phyloP scores from a whole-genome alignment of 2,888 invertebrate genomes.

The Lycophotia porphyrea region DNA sequence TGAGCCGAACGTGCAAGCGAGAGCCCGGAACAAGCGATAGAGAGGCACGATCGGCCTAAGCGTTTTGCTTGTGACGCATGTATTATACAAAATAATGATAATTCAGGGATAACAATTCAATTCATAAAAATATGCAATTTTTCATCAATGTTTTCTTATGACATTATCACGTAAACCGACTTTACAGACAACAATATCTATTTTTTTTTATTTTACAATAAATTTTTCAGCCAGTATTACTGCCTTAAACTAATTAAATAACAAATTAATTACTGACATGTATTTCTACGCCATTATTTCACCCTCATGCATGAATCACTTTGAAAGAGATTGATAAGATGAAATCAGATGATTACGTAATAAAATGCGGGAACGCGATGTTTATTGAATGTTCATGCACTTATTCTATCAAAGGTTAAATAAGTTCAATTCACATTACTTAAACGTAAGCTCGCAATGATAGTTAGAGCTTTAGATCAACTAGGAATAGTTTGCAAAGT shows the following conservation, averaged over 20 bases:
- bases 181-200: too few species aligned
- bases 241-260: neutral
- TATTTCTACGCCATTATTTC: neutral
- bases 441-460: neutral
- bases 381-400: conserved; percentile 5
- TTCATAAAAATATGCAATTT: too few species aligned
- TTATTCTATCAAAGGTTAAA: neutral
- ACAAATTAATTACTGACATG: neutral
- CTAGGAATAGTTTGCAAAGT: neutral
- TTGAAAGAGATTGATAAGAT: conserved; percentile 6
- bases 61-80: too few species aligned
- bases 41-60: too few species aligned
- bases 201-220: neutral
- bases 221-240: neutral
- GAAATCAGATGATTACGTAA: conserved; percentile 18
- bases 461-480: neutral
- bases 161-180: too few species aligned
- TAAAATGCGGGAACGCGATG: conserved; percentile 1
- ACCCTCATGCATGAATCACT: conserved; percentile 9
- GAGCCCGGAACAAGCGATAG: too few species aligned
- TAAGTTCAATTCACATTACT: neutral
- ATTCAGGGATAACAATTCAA: too few species aligned
- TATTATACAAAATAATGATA: too few species aligned
- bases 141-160: too few species aligned
- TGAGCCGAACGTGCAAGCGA: too few species aligned